Evolutionary conservation across 2,113 vertebrate genomes (phyloP), one percentile per base, ranked within the genome.

Genomic region (Hipposideros armiger): DNA sequence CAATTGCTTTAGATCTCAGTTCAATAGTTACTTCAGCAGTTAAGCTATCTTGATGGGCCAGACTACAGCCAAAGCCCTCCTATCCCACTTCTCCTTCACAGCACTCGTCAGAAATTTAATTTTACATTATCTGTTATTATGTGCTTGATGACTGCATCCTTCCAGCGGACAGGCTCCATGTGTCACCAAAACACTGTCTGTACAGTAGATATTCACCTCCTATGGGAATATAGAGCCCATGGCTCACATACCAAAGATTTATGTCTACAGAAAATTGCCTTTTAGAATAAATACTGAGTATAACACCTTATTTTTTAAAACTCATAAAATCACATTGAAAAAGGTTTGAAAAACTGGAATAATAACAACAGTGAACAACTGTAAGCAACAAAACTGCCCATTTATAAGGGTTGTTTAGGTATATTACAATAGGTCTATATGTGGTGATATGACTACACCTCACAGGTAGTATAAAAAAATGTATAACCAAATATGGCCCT

Each of bases 201-300:
- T 7, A 70, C 7, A 78, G 19, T 4, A 85, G 24, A 76, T 56
- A 82, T 72, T 88, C 26, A 66, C 6, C 73, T 13, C 26, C 87
- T 70, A 83, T 54, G 52, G 16, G 11, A 80, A 62, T 32, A 60
- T 0, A 70, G 11, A 50, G 45, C 4, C 54, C 74, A 2, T 60
- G 20, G 11, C 66, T 42, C 40, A 32, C 36, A 83, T 11, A 36
- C 73, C 52, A 50, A 67, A 77, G 20, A 87, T 82, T 40, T 95
- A 72, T 66, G 45, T 87, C 30, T 42, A 90, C 93, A 96, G 22
- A 6, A 90, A 95, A 52, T 58, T 30, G 69, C 52, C 24, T 87
- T 77, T 36, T 13, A 9, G 24, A 47, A 74, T 42, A 89, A 93
- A 73, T 58, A 56, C 13, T 74, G 19, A 85, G 14, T 60, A 54